Evolutionary conservation across 2,113 vertebrate species (phyloP).

Genomic region (Xiphophorus maculatus): DNA sequence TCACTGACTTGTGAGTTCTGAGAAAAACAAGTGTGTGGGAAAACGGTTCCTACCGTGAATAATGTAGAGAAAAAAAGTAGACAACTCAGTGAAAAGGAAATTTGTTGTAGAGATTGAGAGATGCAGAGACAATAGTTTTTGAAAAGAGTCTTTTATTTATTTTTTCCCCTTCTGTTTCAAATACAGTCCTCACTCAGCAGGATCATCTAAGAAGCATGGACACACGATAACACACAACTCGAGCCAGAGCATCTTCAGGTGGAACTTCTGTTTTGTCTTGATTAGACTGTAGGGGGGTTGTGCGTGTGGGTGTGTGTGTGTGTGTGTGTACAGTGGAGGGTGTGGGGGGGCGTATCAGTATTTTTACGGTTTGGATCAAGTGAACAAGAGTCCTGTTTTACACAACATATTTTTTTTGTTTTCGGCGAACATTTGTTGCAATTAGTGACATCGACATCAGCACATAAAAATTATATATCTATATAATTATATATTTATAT

Average conservation of each 20-base stretch:
- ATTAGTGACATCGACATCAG: constrained; percentile 83
- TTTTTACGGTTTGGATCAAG: constrained; percentile 75
- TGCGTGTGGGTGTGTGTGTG: neutral
- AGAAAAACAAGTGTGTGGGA: neutral
- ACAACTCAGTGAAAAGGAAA: neutral
- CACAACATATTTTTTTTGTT: constrained; percentile 60
- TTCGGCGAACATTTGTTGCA: constrained; percentile 77
- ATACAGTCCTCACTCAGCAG: constrained; percentile 81
- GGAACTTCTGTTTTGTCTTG: constrained; percentile 70
- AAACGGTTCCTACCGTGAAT: neutral
- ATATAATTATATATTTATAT: constrained; percentile 82
- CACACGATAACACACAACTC: constrained; percentile 82
- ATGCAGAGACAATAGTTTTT: constrained; percentile 43
- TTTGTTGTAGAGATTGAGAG: constrained; percentile 18
- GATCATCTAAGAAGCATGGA: constrained; percentile 83
- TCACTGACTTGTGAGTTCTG: neutral
- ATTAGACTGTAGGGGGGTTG: neutral
- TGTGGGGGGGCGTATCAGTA: constrained; percentile 39
- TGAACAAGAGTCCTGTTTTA: constrained; percentile 78
- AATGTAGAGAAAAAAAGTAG: neutral
- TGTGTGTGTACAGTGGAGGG: neutral
- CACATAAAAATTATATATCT: constrained; percentile 87
- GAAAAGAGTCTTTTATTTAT: constrained; percentile 82
- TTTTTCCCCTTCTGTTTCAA: constrained; percentile 78
- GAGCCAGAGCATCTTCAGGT: constrained; percentile 81